Base-by-base conservation (phyloP, 2,797 vertebrate genomes). In the Enteromius mattozi region DNA sequence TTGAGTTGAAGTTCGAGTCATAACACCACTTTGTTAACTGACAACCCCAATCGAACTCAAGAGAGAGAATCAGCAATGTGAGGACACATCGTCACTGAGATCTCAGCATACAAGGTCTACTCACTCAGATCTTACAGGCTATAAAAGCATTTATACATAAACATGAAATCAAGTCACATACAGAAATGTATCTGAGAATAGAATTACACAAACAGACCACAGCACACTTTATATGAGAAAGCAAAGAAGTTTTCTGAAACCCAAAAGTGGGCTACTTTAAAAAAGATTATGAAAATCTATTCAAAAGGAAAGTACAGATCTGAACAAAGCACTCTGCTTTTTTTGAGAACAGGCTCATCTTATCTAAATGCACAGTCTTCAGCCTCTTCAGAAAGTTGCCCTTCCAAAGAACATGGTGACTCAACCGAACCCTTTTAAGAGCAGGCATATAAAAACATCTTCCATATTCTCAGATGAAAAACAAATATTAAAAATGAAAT, bases 71-170 rank as follows among this genome's bases (percentile, higher is more conserved):
- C 87, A 91, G 90, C 90, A 89, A 91, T 81, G 87, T 89, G 93
- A 92, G 90, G 87, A 90, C 91, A 91, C 85, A 68, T 88, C 88
- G 92, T 92, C 89, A 91, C 92, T 88, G 86, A 89, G 89, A 90
- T 80, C 90, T 92, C 93, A 91, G 93, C 92, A 93, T 91, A 92
- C 85, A 91, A 92, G 89, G 92, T 90, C 87, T 87, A 85, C 87
- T 90, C 77, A 92, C 91, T 90, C 90, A 86, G 90, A 92, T 91
- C 78, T 83, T 85, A 86, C 92, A 91, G 92, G 86, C 83, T 81
- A 90, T 86, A 89, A 91, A 86, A 92, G 92, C 94, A 94, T 92
- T 93, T 92, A 93, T 90, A 93, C 92, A 94, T 92, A 94, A 90
- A 89, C 87, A 94, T 93, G 87, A 92, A 80, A 89, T 89, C 37